Evolutionary conservation across 2,797 vertebrate species (phyloP), one percentile per base, ranked within the genome.

Genomic region (Champsocephalus esox): DNA sequence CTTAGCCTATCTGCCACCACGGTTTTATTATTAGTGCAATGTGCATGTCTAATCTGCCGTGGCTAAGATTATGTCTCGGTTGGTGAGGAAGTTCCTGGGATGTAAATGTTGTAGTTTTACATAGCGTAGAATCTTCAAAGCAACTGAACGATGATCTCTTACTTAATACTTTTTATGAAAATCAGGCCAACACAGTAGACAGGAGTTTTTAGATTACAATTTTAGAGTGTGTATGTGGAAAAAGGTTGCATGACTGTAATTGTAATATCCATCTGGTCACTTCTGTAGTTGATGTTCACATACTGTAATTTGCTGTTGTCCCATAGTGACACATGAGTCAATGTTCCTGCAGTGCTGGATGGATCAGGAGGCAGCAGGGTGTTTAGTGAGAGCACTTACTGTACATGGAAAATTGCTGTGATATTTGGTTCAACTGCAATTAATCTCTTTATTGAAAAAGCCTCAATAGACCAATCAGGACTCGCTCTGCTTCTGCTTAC

Each of bases 371-470:
- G 67, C 73, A 76, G 62, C 58, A 10, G 66, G 61, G 52, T 76
- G 67, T 80, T 88, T 74, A 71, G 62, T 68, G 68, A 86, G 68
- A 87, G 79, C 88, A 80, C 80, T 89, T 90, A 28, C 28, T 28
- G 28, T 28, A 55, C 48, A 85, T 7, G 76, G 84, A 84, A 85
- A 90, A 88, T 83, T 85, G 76, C 82, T 69, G 66, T 9, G 1
- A 84, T 75, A 86, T 84, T 80, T 80, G 65, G 46, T 86, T 88
- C 75, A 88, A 81, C 77, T 12, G 2, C 87, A 88, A 87, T 88
- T 87, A 83, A 49, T 38, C n/a, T 84, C 34, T 46, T 79, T 84
- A 75, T 52, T 76, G 73, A 88, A 81, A 79, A 84, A 63, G 68
- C 59, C 74, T 81, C 57, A 0, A 62, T 49, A 57, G 81, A 74